Evolutionary conservation across 2,797 vertebrate species (phyloP), one percentile per base, ranked within the genome.

Genomic region (Macropodus opercularis): DNA sequence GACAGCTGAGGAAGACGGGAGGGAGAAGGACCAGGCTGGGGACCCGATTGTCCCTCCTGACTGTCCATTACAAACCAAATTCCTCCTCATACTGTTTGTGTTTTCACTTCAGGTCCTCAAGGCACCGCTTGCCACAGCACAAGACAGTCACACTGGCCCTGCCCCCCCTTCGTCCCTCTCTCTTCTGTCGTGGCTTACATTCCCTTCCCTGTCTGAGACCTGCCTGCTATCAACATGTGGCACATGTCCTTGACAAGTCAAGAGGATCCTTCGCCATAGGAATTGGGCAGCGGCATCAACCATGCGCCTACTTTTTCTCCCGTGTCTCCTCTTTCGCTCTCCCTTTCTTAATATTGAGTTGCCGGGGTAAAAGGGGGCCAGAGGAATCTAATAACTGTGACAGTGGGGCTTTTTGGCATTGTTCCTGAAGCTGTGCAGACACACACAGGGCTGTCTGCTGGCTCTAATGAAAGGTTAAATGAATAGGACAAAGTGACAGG

Each of bases 311-410:
- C 47, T 39, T 22, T 36, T 74, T 68, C 57, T 79, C 59, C 49
- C 39, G 63, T 17, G 49, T 38, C 34, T 63, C 47, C 55, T 84
- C 89, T 91, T 85, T 91, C 91, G 85, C 90, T 90, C 76, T 88
- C 84, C 86, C 90, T 92, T 89, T 93, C 90, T 92, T 95, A 85
- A 88, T 92, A 88, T 93, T 91, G 91, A 94, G 96, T 98, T 98
- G 96, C 95, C 89, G 90, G 94, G 96, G 93, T 83, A 95, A 94
- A 94, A 92, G 93, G 92, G 9, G 87, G 84, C 75, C 83, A 66
- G 83, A 95, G 94, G 95, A 98, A 98, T 98, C 95, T 97, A 98
- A 97, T 98, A 98, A 98, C 93, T 95, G 94, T 97, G 95, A 96
- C 95, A 96, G 95, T 95, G 93, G 93, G 94, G 94, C 81, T 91